phyloP scores from a whole-genome alignment of 2,888 invertebrate genomes.

The Bembecia ichneumoniformis region DNA sequence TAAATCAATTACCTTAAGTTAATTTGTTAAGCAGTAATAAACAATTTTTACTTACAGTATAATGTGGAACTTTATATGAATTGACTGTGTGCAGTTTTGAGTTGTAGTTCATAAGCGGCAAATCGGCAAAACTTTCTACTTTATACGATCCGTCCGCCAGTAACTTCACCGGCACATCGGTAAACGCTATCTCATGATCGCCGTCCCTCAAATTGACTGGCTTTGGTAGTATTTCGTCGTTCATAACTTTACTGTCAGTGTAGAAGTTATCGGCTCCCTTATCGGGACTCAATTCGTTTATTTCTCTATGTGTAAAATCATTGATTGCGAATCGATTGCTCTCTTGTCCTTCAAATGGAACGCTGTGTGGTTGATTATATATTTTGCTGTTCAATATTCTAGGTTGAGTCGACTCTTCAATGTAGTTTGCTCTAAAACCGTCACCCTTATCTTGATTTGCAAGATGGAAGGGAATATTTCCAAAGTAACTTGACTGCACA shows the following conservation, averaged over 20 bases:
- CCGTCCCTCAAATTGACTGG: constrained; percentile 42
- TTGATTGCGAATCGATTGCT: constrained; percentile 15
- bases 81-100: constrained; percentile 49
- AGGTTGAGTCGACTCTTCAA: constrained; percentile 8
- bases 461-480: background rate
- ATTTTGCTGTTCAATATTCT: constrained; percentile 1
- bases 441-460: background rate
- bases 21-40: no score
- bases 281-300: constrained; percentile 11
- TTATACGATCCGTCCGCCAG: constrained; percentile 33
- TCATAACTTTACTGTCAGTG: constrained; percentile 18
- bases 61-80: constrained; percentile 62
- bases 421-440: constrained; percentile 4
- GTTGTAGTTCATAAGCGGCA: constrained; percentile 53
- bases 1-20: no score
- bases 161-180: constrained; percentile 37
- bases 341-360: constrained; percentile 19
- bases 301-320: constrained; percentile 14
- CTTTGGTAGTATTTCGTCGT: constrained; percentile 38
- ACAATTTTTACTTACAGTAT: constrained; percentile 43
- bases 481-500: background rate
- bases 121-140: constrained; percentile 43
- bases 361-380: background rate
- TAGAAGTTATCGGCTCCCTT: constrained; percentile 11
- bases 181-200: constrained; percentile 37